A percentile compares a stretch with the other conserved stretches of the same genome.
Conservation (phyloP, 2,888 invertebrate species). For the Philhelius pedissequus region DNA sequence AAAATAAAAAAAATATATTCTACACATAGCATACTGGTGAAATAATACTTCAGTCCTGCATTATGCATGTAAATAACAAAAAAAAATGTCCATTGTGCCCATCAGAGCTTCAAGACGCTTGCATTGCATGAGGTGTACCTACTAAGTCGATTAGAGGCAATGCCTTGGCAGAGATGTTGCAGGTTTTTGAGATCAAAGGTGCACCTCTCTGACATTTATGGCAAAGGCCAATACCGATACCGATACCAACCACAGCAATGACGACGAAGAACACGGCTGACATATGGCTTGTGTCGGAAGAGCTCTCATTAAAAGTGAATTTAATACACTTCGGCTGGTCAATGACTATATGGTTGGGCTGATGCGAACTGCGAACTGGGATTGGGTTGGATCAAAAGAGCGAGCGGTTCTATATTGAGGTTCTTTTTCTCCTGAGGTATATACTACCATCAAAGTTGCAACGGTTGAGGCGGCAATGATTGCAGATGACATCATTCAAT, state of each 20-base stretch:
- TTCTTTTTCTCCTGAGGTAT: not conserved
- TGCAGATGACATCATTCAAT: constrained; percentile 64
- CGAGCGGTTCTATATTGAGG: constrained; percentile 1
- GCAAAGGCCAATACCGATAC: constrained; percentile 7
- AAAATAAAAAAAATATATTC: too few relatives aligned
- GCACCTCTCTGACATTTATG: constrained; percentile 18
- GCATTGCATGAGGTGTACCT: constrained; percentile 43
- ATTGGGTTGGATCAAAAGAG: constrained; percentile 18
- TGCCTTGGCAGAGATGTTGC: constrained; percentile 24
- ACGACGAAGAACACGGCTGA: constrained; percentile 24
- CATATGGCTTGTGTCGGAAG: constrained; percentile 60
- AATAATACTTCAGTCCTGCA: too few relatives aligned
- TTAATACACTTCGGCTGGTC: constrained; percentile 57
- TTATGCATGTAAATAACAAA: too few relatives aligned
- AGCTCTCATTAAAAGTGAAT: constrained; percentile 66
- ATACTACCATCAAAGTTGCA: not conserved
- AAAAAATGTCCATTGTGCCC: constrained; percentile 9
- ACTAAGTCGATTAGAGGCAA: constrained; percentile 53
- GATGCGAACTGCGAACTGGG: not conserved
- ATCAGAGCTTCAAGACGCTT: not conserved
- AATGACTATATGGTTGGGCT: not conserved
- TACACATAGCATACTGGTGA: too few relatives aligned
- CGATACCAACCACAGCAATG: not conserved
- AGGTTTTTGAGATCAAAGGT: constrained; percentile 61
- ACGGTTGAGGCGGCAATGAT: constrained; percentile 3